phyloP scores from a whole-genome alignment of 1,140 invertebrate genomes.

The Pseudomyrmex cubaensis region DNA sequence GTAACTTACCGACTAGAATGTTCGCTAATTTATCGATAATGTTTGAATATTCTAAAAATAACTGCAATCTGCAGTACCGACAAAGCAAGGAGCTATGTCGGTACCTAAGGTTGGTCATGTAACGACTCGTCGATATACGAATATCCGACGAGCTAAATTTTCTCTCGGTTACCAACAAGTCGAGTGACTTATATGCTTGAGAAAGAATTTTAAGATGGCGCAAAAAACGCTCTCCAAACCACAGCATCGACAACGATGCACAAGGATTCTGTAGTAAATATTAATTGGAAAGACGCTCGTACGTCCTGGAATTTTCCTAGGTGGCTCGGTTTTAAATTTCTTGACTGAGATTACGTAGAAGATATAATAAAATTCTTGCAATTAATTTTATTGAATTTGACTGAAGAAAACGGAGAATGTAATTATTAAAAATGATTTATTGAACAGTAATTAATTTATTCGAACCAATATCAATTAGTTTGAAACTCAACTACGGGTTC shows the following conservation, averaged over 20 bases:
- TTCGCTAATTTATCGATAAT: no score
- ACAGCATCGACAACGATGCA: no score
- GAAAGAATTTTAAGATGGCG: slow-evolving; percentile 13
- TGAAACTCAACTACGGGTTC: slow-evolving; percentile 14
- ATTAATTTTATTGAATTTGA: not conserved
- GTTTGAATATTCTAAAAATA: no score
- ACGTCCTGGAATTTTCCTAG: slow-evolving; percentile 26
- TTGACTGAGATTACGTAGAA: not conserved
- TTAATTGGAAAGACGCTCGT: slow-evolving; percentile 18
- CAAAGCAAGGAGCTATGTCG: no score
- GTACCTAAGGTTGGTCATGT: no score
- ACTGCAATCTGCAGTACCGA: not conserved
- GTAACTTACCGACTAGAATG: slow-evolving; percentile 36
- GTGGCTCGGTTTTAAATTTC: slow-evolving; percentile 20
- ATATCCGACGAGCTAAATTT: not conserved
- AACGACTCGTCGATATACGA: not conserved
- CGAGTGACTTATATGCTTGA: no score
- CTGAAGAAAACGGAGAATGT: no score
- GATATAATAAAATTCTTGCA: not conserved
- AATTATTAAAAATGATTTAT: no score
- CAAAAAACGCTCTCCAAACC: not conserved
- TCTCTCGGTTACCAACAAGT: slow-evolving; percentile 34
- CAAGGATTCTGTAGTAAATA: not conserved
- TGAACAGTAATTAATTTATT: slow-evolving; percentile 28
- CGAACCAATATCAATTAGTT: slow-evolving; percentile 36